Base-by-base conservation (phyloP, 2,113 vertebrate species). In the Microtus richardsoni region DNA sequence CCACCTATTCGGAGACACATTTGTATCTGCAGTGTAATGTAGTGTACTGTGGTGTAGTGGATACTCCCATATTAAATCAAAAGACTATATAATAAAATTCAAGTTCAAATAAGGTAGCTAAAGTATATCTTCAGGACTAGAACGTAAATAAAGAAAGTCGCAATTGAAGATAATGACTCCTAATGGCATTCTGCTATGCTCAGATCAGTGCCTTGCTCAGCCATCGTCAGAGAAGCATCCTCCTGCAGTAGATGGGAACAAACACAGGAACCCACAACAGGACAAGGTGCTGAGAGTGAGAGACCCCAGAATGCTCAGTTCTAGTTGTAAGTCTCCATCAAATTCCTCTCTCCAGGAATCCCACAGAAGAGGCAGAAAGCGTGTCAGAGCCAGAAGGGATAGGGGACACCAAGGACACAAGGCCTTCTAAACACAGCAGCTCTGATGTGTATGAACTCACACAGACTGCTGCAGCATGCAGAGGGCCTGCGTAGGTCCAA, bases 91-190 rank as follows among this genome's bases (percentile, higher is more conserved):
- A 26, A 21, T n/a, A 26, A 36, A 79, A 73, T 58, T 95, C n/a
- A 77, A 89, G 22, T 95, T 93, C 62, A 95, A 94, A 87, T 82
- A 88, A 62, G 54, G 7, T 39, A 39, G 73, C 44, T 68, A 68
- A 66, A 66, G 22, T 84, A 33, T 71, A 41, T 85, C 66, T 39
- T 87, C 19, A 41, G 80, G 62, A 52, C 21, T 82, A 22, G 60
- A 90, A 90, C 68, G 49, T 78, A 89, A 71, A 54, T 77, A 70
- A 89, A 73, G 28, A 30, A 89, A 92, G 78, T 2, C 30, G 10
- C 3, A 44, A 24, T 33, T 68, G 22, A 47, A 39, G 39, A 4
- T 8, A 14, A 39, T 17, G n/a, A 41, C 54, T 83, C n/a, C 80
- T 41, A 28, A 16, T 41, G 22, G 2, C n/a, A 60, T 16, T 39